phyloP scores from a whole-genome alignment of 2,888 invertebrate species.

The Agrilus mali region DNA sequence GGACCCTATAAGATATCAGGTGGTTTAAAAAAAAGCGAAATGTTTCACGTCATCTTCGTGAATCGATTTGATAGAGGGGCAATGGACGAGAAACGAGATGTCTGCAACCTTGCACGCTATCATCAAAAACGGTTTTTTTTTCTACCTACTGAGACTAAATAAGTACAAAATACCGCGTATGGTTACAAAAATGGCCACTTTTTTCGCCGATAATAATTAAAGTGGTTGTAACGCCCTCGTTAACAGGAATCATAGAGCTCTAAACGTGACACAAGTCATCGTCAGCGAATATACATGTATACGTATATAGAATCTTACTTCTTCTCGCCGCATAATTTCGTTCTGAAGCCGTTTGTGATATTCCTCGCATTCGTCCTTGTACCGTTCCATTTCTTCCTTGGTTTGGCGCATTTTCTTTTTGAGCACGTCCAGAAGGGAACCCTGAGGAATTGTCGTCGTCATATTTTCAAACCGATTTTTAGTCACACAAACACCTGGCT shows the following conservation, averaged over 20 bases:
- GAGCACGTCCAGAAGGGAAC: conserved; percentile 88
- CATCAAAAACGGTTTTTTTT: no score
- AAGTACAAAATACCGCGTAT: no score
- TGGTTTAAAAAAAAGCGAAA: no score
- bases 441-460: conserved; percentile 85
- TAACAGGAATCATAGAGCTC: no score
- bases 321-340: conserved; percentile 93
- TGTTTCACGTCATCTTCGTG: conserved; percentile 12
- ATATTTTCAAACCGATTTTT: conserved; percentile 33
- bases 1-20: no score
- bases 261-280: no score
- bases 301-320: conserved; percentile 58
- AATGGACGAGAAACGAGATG: conserved; percentile 6
- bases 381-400: conserved; percentile 97
- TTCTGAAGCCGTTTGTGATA: conserved; percentile 89
- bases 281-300: no score
- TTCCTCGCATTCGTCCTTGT: conserved; percentile 95
- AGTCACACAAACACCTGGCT: conserved; percentile 11
- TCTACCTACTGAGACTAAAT: no score
- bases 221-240: no score
- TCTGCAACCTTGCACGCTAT: conserved; percentile 5
- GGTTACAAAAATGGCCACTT: no score
- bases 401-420: conserved; percentile 99
- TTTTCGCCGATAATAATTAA: no score
- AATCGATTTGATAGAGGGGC: conserved; percentile 17